Conservation (phyloP, 2,113 vertebrate genomes). For the Melanocharis versteri region DNA sequence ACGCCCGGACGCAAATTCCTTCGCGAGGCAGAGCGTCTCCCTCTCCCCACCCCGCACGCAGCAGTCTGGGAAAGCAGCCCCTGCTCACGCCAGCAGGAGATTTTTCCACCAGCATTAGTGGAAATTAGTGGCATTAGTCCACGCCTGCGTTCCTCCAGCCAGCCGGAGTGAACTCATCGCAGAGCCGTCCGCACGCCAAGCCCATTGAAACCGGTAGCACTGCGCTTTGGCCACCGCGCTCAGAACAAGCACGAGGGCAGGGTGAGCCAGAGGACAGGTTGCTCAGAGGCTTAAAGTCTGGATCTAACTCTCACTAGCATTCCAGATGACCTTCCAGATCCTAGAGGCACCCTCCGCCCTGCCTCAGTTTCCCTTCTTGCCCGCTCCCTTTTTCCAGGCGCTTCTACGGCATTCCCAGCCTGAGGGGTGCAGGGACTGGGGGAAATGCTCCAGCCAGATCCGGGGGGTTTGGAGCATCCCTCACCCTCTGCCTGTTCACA, state of each 20-base stretch:
- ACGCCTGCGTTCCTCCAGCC: neutral
- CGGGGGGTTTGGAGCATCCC: neutral
- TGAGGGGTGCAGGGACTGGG: neutral
- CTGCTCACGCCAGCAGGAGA: neutral
- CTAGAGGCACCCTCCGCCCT: neutral
- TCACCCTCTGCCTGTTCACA: neutral
- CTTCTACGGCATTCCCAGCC: rapidly evolving
- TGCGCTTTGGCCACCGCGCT: neutral
- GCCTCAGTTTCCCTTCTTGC: neutral
- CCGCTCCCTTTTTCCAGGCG: rapidly evolving
- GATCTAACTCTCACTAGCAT: neutral
- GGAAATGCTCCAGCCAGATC: neutral
- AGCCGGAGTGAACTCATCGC: neutral
- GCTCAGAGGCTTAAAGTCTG: conserved; percentile 3
- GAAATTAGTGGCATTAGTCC: conserved; percentile 27
- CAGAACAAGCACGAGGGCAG: neutral
- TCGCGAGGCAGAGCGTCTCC: neutral
- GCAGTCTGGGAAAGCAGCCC: neutral
- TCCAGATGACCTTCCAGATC: neutral
- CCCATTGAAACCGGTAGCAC: neutral
- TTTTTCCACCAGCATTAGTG: conserved; percentile 26
- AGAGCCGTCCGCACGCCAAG: neutral
- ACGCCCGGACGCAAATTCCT: neutral
- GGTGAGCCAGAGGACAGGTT: conserved; percentile 59
- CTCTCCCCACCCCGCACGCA: neutral